Evolutionary conservation across 37 sponge, comb jelly and placozoan species (phyloP).

Genomic region (Chondrilla cf. caribensis): DNA sequence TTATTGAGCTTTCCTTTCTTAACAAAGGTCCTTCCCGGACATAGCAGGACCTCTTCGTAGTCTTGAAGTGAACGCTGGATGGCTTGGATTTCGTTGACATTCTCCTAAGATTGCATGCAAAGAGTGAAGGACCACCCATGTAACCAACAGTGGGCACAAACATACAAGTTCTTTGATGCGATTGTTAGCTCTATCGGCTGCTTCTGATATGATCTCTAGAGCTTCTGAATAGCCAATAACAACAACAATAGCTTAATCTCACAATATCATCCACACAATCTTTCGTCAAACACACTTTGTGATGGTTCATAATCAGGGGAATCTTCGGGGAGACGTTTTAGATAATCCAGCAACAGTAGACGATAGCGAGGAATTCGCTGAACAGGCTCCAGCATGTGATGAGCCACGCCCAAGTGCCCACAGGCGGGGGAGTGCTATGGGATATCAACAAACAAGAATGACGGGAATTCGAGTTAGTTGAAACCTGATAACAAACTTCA

Average conservation of each 20-base stretch:
- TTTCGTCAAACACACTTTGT: slow-evolving; percentile 11
- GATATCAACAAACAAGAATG: not conserved
- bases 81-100: slow-evolving; percentile 55
- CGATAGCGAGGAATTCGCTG: slow-evolving; percentile 85
- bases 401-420: slow-evolving; percentile 57
- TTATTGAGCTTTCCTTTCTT: slow-evolving; percentile 74
- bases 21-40: slow-evolving; percentile 44
- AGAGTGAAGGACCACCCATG: no score
- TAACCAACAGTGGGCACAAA: no score
- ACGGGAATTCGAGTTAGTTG: not conserved
- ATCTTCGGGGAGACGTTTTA: slow-evolving; percentile 71
- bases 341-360: slow-evolving; percentile 72
- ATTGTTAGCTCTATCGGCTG: slow-evolving; percentile 83
- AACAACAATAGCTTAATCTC: not conserved
- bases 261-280: not conserved
- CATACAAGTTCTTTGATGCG: slow-evolving; percentile 85
- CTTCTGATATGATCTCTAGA: slow-evolving; percentile 74
- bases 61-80: slow-evolving; percentile 67
- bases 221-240: slow-evolving; percentile 57
- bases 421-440: slow-evolving; percentile 37
- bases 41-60: slow-evolving; percentile 39
- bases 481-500: slow-evolving; percentile 53
- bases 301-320: slow-evolving; percentile 56
- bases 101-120: slow-evolving; percentile 60
- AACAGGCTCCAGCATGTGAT: slow-evolving; percentile 83